phyloP scores from a whole-genome alignment of 1,140 invertebrate species.

The Drosophila tani region DNA sequence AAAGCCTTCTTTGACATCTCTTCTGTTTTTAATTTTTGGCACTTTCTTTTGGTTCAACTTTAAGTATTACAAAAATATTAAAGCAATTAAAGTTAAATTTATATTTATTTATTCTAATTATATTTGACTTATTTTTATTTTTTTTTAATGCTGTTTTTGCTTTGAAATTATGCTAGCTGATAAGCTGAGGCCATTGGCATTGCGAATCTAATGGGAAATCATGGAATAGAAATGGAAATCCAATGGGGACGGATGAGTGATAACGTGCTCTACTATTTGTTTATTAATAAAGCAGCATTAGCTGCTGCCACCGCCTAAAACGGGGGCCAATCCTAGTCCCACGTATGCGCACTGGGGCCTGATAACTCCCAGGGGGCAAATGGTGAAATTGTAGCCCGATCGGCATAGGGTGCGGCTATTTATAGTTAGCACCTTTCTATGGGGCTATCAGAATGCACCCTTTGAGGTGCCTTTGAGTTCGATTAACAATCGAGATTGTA shows the following conservation, averaged over 20 bases:
- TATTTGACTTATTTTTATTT: background rate
- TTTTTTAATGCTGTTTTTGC: constrained; percentile 6
- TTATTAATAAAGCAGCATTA: constrained; percentile 8
- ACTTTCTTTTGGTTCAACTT: background rate
- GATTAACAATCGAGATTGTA: background rate
- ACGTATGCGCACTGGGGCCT: background rate
- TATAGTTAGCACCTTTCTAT: constrained; percentile 9
- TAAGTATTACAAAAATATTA: background rate
- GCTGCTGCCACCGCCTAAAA: background rate
- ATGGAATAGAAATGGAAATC: constrained; percentile 19
- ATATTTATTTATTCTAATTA: background rate
- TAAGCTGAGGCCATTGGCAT: constrained; percentile 38
- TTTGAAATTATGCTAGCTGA: constrained; percentile 1
- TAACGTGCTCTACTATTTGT: constrained; percentile 14
- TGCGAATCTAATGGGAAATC: constrained; percentile 33
- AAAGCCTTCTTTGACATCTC: no score
- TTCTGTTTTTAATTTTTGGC: no score
- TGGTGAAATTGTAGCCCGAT: constrained; percentile 1
- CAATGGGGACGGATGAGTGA: constrained; percentile 10
- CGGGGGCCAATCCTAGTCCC: constrained; percentile 8
- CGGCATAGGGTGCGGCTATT: background rate
- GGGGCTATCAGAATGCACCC: background rate
- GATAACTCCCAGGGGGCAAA: constrained; percentile 1
- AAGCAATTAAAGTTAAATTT: no score
- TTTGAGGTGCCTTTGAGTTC: background rate